phyloP scores from a whole-genome alignment of 2,797 vertebrate species.

The Sebastes dallii region DNA sequence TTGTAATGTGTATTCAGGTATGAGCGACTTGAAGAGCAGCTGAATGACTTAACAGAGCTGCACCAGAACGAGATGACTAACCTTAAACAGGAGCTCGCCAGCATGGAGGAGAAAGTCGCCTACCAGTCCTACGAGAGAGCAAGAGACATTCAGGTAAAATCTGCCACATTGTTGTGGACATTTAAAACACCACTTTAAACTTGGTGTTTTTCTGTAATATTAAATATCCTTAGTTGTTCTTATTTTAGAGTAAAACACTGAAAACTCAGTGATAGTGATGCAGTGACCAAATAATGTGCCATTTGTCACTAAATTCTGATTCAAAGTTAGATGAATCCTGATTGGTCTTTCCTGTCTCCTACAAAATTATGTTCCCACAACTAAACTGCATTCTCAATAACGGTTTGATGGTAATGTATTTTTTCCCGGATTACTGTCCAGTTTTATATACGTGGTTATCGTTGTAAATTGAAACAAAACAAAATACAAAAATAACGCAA shows the following conservation, averaged over 20 bases:
- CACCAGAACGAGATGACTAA: conserved; percentile 99
- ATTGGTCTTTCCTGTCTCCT: too few relatives aligned
- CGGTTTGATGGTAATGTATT: too few relatives aligned
- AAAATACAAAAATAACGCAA: too few relatives aligned
- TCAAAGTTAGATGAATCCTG: too few relatives aligned
- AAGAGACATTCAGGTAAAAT: conserved; percentile 91
- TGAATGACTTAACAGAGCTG: conserved; percentile 96
- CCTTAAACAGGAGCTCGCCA: conserved; percentile 98
- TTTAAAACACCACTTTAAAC: not conserved
- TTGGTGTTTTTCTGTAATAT: not conserved
- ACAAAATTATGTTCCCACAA: too few relatives aligned
- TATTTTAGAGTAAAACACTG: not conserved
- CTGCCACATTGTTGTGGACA: not conserved
- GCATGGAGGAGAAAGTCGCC: conserved; percentile 99
- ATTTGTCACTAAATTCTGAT: not conserved
- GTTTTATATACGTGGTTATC: too few relatives aligned
- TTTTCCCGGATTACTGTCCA: too few relatives aligned
- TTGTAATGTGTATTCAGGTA: conserved; percentile 80
- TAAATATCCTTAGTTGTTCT: not conserved
- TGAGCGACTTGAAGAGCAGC: conserved; percentile 95
- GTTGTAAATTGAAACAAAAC: too few relatives aligned
- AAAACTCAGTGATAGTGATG: not conserved
- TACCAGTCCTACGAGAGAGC: conserved; percentile 98
- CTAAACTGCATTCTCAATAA: too few relatives aligned
- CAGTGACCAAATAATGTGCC: not conserved